Base-by-base conservation (phyloP, 1,140 invertebrate species). In the Andricus grossulariae region DNA sequence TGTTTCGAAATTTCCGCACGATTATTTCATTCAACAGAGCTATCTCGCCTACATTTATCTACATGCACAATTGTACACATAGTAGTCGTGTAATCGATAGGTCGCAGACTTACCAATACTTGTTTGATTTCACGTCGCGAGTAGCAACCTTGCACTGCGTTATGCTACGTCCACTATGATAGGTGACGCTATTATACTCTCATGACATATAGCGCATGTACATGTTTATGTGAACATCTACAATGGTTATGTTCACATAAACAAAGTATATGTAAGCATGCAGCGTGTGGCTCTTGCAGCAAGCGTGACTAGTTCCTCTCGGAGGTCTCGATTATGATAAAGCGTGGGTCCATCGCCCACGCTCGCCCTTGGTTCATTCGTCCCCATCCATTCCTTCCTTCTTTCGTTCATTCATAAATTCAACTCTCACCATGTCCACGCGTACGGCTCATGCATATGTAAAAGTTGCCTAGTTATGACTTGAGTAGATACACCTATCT, bases 291-390 rank as follows among this genome's bases (percentile, higher is more conserved):
- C 79, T 77, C 78, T 78, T 78, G 81, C 76, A 79, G 75, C 81
- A 79, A 77, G 81, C 81, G 80, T 81, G 79, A 83, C 86, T 87
- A 86, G 83, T 79, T 78, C 74, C 60, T 66, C 60, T 39, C 80
- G 83, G 82, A 82, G 88, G 84, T 89, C 83, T 85, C 86, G 84
- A 88, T 89, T 89, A 87, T 87, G 86, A 89, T 86, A 86, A 79
- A 83, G 83, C 86, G 88, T 87, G 84, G 86, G 85, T 79, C 60
- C 60, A 82, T 78, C 80, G 76, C 88, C 88, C 82, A 89, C 88
- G 80, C 86, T 78, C 85, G 86, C 88, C 87, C 88, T 89, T 89
- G 87, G 85, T 79, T 82, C 81, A 83, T 85, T 88, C 86, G 52
- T 72, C 70, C 57, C 45, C 71, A 32, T 57, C 75, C 75, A 77